Percentiles rank a stretch among this genome's conserved stretches.
phyloP scores from a whole-genome alignment of 1,140 invertebrate species.

The Drosophila littoralis region DNA sequence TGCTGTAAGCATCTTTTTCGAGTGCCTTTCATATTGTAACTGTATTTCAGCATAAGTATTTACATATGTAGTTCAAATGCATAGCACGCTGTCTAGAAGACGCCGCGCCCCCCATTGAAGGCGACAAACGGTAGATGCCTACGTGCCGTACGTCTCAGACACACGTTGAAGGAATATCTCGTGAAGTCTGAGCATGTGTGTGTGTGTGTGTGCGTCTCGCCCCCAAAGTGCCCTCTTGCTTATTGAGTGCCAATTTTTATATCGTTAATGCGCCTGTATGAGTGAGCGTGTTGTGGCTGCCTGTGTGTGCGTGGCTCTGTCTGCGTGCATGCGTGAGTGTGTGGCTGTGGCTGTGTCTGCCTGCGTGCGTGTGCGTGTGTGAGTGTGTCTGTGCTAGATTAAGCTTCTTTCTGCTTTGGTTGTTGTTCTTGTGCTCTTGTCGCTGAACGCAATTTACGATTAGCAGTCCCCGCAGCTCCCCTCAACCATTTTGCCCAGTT shows the following conservation, averaged over 20 bases:
- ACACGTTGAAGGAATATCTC: not conserved
- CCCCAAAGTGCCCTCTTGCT: conserved; percentile 75
- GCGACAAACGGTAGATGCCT: conserved; percentile 6
- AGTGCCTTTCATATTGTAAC: not conserved
- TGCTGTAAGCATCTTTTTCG: not conserved
- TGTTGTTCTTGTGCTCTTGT: conserved; percentile 35
- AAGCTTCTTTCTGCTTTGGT: conserved; percentile 44
- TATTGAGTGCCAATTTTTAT: conserved; percentile 82
- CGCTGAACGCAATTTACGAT: conserved; percentile 41
- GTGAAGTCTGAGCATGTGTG: conserved; percentile 11
- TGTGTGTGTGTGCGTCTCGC: conserved; percentile 12
- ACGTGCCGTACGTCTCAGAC: conserved; percentile 9
- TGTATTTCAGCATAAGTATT: conserved; percentile 34
- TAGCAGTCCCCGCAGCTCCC: conserved; percentile 14
- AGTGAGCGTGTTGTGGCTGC: not conserved
- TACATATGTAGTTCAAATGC: conserved; percentile 75
- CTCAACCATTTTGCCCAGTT: not conserved
- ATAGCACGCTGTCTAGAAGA: conserved; percentile 29
- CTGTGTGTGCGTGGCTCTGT: not conserved
- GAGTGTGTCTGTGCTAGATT: conserved; percentile 49
- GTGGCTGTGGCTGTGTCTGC: not conserved
- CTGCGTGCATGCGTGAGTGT: not conserved
- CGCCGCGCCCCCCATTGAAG: no score
- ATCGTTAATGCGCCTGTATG: conserved; percentile 57
- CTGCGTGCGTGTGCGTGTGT: conserved; percentile 1